Base-by-base conservation (phyloP, 1,140 invertebrate genomes). In the Aphaenogaster floridana region DNA sequence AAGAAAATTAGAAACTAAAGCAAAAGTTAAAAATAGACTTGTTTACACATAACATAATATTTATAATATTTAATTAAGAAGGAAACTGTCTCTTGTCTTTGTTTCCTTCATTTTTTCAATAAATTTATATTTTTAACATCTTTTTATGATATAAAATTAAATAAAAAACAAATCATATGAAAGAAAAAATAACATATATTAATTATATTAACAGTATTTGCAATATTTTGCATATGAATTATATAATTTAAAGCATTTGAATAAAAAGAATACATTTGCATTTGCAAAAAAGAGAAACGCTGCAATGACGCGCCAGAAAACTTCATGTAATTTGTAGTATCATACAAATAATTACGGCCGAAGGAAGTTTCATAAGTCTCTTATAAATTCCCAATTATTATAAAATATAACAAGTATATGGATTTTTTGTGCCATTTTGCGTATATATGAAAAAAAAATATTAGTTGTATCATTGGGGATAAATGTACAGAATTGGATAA, bases 321-420 rank as follows among this genome's bases (percentile, higher is more conserved):
- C 87, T 89, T 86, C 79, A 89, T 83, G 85, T 88, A 81, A 81
- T 81, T 81, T 88, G 83, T 45, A 88, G 57, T 69, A 88, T 52
- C 86, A 88, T 61, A 88, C 69, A 80, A 39, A 50, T 68, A 45
- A 86, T 69, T 71, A 36, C 9, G 54, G 34, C 7, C 13, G 63
- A 76, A 86, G 50, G 50, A 83, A 89, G 76, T 90, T 80, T 36
- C 9, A 54, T 68, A 61, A 69, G 34, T 87, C 57, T 87, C 63
- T 64, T 78, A 79, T 64, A 88, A 81, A 57, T 63, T 52, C 34
- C 86, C 74, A 69, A 86, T 80, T 66, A 59, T 90, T 86, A 90
- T n/a, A 87, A 90, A 86, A 86, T 28, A 48, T 74, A 90, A 86
- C 61, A 88, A 90, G 85, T 68, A 83, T 74, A 83, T 90, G 17